Base-by-base conservation (phyloP, 1,140 invertebrate species). In the Tetramorium simillimum region DNA sequence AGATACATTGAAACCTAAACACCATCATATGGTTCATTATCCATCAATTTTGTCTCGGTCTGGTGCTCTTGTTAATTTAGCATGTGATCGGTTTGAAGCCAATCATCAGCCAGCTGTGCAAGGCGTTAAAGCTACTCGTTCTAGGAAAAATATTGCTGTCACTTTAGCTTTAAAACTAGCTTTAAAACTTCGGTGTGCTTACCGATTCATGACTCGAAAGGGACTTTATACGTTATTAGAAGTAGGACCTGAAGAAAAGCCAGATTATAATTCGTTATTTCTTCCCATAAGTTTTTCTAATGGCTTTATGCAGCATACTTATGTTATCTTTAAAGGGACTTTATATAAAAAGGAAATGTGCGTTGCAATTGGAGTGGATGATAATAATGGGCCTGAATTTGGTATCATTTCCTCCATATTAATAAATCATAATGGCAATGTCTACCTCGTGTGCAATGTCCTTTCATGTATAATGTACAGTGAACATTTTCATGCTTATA, bases 401-500 rank as follows among this genome's bases (percentile, higher is more conserved):
- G 37, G 65, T 69, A 69, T 43, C 14, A 69, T 69, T 69, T 69
- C 65, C n/a, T 69, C 65, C 1, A 24, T 69, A 14, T 2, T 69
- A 69, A 12, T 69, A 46, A 69, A 69, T 69, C n/a, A 1, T 69
- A 3, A 46, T 43, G 18, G 5, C 2, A 69, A 43, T 43, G n/a
- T 69, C 7, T 62, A 14, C 6, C 14, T 62, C 24, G 4, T 69
- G 3, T 70, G 67, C 1, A 70, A 49, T 70, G 43, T 70, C 3
- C 67, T 70, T 70, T 18, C 43, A 49, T 70, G 67, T 70, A 28
- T 0, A 70, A 49, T 49, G 43, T 70, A 49, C 1, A 70, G 14
- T 49, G 67, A 70, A 70, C 67, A 70, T 70, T 70, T 49, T 70
- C 67, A 70, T 70, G 43, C 43, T 49, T 70, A 70, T 10, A 28